Evolutionary conservation across 2,888 invertebrate species (phyloP).

Genomic region (Lasioglossum oenotherae): DNA sequence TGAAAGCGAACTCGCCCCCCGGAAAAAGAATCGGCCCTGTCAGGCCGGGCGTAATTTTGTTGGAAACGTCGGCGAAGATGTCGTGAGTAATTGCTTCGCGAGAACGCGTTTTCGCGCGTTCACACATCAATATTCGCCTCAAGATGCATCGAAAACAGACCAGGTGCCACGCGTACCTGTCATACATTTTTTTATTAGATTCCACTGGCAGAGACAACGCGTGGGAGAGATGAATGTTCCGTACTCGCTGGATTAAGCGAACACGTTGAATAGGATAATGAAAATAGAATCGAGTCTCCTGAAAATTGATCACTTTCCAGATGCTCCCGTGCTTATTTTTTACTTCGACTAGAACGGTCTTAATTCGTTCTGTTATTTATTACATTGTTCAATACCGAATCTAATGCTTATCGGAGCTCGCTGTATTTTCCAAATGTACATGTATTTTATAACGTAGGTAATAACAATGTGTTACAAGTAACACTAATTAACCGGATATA

Average conservation of each 20-base stretch:
- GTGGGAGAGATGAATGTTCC: too few species aligned
- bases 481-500: neutral
- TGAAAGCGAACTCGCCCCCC: slow-evolving; percentile 53
- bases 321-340: neutral
- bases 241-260: neutral
- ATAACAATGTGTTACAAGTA: neutral
- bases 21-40: slow-evolving; percentile 18
- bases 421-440: neutral
- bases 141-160: slow-evolving; percentile 45
- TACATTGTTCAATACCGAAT: neutral
- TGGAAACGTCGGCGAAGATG: neutral
- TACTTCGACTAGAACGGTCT: neutral
- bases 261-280: slow-evolving; percentile 4
- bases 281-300: neutral
- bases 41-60: neutral
- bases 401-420: neutral
- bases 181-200: slow-evolving; percentile 53
- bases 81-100: slow-evolving; percentile 35
- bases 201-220: neutral
- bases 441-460: neutral
- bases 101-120: slow-evolving; percentile 29
- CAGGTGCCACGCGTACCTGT: slow-evolving; percentile 31
- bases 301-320: neutral
- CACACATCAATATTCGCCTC: slow-evolving; percentile 70
- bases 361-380: neutral